These are phyloP conservation scores for Caracal caracal DNA, from an alignment of 2,113 vertebrate species.

Conservation along the genomic window DNA sequence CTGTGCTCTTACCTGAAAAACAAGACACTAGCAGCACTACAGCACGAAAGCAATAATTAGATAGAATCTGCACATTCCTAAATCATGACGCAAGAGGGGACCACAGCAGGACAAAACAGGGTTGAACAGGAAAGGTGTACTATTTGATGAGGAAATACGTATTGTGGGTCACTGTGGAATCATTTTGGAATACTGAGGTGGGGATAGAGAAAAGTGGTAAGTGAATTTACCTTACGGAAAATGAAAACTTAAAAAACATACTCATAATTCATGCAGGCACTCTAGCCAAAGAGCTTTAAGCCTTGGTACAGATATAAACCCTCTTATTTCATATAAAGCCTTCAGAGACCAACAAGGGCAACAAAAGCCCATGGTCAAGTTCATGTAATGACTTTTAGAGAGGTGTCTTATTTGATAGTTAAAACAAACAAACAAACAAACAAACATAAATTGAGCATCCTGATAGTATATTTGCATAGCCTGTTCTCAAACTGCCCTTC, in stretches of 20 bases:
- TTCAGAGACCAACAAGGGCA: neutral
- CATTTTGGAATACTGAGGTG: neutral
- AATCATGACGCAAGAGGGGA: neutral
- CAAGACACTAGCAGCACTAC: neutral
- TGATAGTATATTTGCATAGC: neutral
- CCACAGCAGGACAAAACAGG: neutral
- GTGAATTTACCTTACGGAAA: neutral
- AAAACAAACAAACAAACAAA: neutral
- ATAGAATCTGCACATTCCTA: neutral
- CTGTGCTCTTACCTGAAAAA: conserved; percentile 36
- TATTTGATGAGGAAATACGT: neutral
- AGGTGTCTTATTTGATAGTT: neutral
- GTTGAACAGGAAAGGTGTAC: neutral
- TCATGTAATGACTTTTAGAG: neutral
- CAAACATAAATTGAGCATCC: neutral
- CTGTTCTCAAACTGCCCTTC: neutral
- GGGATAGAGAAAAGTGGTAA: neutral
- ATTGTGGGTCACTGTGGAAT: neutral
- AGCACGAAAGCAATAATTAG: neutral
- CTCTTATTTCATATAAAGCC: neutral
- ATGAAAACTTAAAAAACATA: neutral
- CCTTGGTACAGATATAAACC: neutral
- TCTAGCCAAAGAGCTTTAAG: neutral
- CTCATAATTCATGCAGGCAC: neutral
- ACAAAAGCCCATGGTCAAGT: rapidly evolving